Percentiles rank a stretch among this genome's conserved stretches.
These are phyloP conservation scores for Nasua narica DNA, from an alignment of 2,797 vertebrate genomes.

Conservation along the genomic window DNA sequence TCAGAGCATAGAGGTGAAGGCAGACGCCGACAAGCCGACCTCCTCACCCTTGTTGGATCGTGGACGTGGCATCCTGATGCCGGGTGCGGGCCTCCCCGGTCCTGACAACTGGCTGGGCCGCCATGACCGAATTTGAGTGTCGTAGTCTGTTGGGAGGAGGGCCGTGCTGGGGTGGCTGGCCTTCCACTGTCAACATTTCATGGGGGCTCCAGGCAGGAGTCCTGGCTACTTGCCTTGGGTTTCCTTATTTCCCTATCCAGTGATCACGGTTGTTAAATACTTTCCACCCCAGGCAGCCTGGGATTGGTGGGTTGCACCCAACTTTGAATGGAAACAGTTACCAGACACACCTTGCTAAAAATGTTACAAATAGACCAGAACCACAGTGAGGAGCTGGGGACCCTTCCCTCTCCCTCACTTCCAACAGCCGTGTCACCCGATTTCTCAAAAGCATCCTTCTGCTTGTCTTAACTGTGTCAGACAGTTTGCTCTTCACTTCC, in stretches of 20 bases:
- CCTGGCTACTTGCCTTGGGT: neutral
- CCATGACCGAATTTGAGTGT: rapidly evolving
- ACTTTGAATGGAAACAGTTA: too few relatives aligned
- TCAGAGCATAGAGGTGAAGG: neutral
- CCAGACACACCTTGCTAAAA: neutral
- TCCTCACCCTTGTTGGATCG: neutral
- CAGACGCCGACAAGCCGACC: neutral
- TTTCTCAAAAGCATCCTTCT: neutral
- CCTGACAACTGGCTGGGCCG: neutral
- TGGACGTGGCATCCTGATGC: rapidly evolving
- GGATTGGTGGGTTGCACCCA: rapidly evolving
- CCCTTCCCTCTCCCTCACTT: neutral
- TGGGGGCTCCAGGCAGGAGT: too few relatives aligned
- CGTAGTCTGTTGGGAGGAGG: rapidly evolving
- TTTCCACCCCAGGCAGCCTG: rapidly evolving
- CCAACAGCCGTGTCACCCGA: neutral
- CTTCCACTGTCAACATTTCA: rapidly evolving
- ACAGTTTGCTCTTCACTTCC: rapidly evolving
- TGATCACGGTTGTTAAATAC: too few relatives aligned
- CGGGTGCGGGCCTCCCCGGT: neutral
- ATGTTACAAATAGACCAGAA: rapidly evolving
- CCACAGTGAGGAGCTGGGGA: neutral
- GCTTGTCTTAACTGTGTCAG: neutral
- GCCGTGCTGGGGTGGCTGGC: rapidly evolving
- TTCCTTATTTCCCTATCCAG: neutral